Conservation (phyloP, 2,888 invertebrate genomes). For the Agrochola litura region DNA sequence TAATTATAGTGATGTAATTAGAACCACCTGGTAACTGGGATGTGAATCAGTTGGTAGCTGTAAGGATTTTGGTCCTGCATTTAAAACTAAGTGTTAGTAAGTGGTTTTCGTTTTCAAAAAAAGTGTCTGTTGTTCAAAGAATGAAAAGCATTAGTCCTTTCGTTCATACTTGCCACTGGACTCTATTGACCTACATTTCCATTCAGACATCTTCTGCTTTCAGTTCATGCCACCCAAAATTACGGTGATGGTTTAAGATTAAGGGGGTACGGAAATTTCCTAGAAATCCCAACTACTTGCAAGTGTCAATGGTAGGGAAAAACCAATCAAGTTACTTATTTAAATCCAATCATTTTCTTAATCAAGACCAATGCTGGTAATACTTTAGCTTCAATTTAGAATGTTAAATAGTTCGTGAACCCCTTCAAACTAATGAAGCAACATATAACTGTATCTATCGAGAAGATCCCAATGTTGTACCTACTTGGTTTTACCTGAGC, state of each 20-base stretch:
- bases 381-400: constrained; percentile 17
- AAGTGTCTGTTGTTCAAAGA: background rate
- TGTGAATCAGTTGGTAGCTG: background rate
- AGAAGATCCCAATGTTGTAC: background rate
- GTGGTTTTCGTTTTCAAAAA: background rate
- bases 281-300: too few relatives aligned
- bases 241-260: too few relatives aligned
- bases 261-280: too few relatives aligned
- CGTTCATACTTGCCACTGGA: background rate
- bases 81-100: background rate
- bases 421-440: background rate
- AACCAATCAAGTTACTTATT: constrained; percentile 14
- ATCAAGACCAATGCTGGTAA: constrained; percentile 11
- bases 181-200: too few relatives aligned
- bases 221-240: too few relatives aligned
- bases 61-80: background rate
- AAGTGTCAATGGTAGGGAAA: background rate
- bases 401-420: constrained; percentile 23
- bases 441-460: background rate
- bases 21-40: background rate
- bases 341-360: constrained; percentile 6
- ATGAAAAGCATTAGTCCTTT: background rate
- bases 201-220: too few relatives aligned
- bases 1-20: constrained; percentile 37
- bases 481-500: too few relatives aligned